phyloP scores from a whole-genome alignment of 2,113 vertebrate species.

The Mixornis gularis region DNA sequence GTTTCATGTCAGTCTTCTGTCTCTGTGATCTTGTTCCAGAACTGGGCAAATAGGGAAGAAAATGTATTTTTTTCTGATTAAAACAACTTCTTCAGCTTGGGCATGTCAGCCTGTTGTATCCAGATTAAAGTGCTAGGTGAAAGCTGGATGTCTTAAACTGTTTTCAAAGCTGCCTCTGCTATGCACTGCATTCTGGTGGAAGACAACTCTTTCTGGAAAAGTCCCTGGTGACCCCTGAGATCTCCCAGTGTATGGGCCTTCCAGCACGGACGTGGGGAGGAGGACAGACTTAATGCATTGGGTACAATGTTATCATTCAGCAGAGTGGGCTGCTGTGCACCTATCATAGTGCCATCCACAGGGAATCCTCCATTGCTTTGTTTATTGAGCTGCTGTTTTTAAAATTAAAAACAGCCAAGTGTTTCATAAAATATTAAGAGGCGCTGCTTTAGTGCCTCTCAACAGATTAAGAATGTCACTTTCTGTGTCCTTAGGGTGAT shows the following conservation, averaged over 20 bases:
- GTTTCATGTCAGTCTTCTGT: background rate
- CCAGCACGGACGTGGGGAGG: background rate
- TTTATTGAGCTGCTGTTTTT: constrained; percentile 32
- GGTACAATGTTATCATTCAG: background rate
- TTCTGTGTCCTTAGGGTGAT: constrained; percentile 28
- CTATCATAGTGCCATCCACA: background rate
- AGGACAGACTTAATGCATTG: background rate
- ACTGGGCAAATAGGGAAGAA: background rate
- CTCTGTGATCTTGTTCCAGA: background rate
- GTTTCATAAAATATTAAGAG: constrained; percentile 50
- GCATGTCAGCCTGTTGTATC: background rate
- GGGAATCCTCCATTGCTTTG: background rate
- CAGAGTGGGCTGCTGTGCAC: background rate
- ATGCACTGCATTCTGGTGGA: background rate
- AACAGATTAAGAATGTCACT: constrained; percentile 42
- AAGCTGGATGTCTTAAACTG: background rate
- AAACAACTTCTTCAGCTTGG: background rate
- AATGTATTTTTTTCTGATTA: background rate
- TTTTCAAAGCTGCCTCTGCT: background rate
- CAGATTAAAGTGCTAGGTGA: background rate
- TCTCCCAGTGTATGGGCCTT: background rate
- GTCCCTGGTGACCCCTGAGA: background rate
- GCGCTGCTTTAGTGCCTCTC: background rate
- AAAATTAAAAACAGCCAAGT: constrained; percentile 40
- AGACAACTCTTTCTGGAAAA: background rate